Evolutionary conservation across 2,113 vertebrate genomes (phyloP).

Genomic region (Nettapus auritus): DNA sequence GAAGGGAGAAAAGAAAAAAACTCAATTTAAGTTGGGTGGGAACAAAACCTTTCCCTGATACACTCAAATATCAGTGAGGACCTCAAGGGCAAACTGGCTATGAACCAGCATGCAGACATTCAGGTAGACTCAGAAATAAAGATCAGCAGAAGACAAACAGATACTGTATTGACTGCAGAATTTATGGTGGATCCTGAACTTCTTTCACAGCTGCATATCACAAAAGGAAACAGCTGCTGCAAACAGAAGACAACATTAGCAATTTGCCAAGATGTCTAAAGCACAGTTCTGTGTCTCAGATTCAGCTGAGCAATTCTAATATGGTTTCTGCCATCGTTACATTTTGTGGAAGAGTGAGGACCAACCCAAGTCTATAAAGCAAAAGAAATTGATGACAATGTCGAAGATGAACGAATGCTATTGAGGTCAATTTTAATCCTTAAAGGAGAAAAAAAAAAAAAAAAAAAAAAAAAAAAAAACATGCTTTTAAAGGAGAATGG

Average conservation of each 20-base stretch:
- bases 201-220: constrained; percentile 54
- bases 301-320: not conserved
- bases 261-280: constrained; percentile 41
- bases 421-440: not conserved
- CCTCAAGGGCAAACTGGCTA: constrained; percentile 56
- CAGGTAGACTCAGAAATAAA: constrained; percentile 53
- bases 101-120: not conserved
- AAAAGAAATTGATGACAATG: not conserved
- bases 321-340: not conserved
- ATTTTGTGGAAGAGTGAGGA: not conserved
- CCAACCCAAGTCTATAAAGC: not conserved
- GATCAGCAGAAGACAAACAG: constrained; percentile 54
- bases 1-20: not conserved
- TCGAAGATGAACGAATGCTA: not conserved
- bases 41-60: constrained; percentile 28
- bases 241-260: constrained; percentile 14
- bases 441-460: not conserved
- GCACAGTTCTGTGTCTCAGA: not conserved
- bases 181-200: constrained; percentile 24
- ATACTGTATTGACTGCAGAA: constrained; percentile 34
- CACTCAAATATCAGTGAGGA: constrained; percentile 26
- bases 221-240: constrained; percentile 56
- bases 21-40: not conserved
- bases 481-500: not conserved
- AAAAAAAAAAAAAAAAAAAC: too few relatives aligned